Percentiles rank a stretch among this genome's conserved stretches.
These are phyloP conservation scores for Apogon talboti DNA, from an alignment of 2,797 vertebrate species.

Conservation along the genomic window DNA sequence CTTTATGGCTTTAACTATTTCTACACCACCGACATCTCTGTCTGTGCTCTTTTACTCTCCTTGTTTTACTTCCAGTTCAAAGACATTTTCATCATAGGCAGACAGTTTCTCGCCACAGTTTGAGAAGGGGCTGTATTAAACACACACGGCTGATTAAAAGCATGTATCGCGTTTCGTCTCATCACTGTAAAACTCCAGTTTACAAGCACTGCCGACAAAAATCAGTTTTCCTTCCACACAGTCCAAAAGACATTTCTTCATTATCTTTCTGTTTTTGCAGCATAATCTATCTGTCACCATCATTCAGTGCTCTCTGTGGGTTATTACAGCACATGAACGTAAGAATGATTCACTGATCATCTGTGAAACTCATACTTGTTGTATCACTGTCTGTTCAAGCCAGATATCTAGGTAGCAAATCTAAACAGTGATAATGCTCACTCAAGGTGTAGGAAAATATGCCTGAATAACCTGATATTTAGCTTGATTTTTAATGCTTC, in stretches of 20 bases:
- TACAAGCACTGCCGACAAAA: background rate
- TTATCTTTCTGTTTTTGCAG: conserved; percentile 9
- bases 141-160: conserved; percentile 13
- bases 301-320: conserved; percentile 14
- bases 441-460: too few species aligned
- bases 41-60: conserved; percentile 33
- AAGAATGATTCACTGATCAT: conserved; percentile 13
- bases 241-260: conserved; percentile 6
- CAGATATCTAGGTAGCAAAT: background rate
- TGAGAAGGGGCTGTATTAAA: conserved; percentile 12
- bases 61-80: conserved; percentile 52
- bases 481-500: too few species aligned
- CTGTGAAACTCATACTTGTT: background rate
- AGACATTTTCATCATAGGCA: conserved; percentile 22
- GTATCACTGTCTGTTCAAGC: background rate
- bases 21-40: conserved; percentile 68
- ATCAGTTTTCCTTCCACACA: conserved; percentile 12
- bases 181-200: conserved; percentile 12
- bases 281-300: conserved; percentile 21
- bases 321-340: conserved; percentile 14
- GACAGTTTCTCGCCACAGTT: conserved; percentile 8
- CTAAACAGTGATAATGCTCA: background rate
- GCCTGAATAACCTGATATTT: too few species aligned
- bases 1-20: conserved; percentile 86
- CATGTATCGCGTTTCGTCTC: background rate